Conservation (phyloP, 2,797 vertebrate genomes). For the Xenopus petersii region DNA sequence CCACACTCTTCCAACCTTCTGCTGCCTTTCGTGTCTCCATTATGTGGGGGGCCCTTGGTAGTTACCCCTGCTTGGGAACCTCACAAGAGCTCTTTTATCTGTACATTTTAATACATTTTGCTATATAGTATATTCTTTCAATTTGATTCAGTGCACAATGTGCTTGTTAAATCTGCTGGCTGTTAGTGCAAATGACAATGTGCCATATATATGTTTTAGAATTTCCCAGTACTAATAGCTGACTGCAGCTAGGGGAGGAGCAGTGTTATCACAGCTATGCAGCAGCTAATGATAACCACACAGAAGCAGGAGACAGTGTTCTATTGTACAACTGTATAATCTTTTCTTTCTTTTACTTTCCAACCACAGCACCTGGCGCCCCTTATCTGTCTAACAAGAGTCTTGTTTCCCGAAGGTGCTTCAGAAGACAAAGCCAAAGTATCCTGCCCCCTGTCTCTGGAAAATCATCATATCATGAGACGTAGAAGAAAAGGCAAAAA, state of each 20-base stretch:
- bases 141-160: too few species aligned
- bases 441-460: conserved; percentile 38
- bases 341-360: conserved; percentile 50
- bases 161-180: not conserved
- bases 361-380: conserved; percentile 24
- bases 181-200: not conserved
- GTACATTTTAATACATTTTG: too few species aligned
- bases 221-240: conserved; percentile 12
- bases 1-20: too few species aligned
- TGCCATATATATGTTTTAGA: conserved; percentile 12
- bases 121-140: too few species aligned
- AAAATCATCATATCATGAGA: not conserved
- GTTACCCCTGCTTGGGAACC: too few species aligned
- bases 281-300: conserved; percentile 43
- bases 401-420: not conserved
- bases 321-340: conserved; percentile 49
- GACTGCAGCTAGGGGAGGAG: conserved; percentile 12
- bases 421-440: conserved; percentile 48
- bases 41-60: too few species aligned
- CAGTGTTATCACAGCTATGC: conserved; percentile 53
- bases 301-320: not conserved
- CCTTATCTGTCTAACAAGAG: conserved; percentile 39
- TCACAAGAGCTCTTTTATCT: too few species aligned
- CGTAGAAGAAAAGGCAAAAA: conserved; percentile 8
- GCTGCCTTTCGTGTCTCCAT: too few species aligned